phyloP scores from a whole-genome alignment of 2,113 vertebrate genomes.

The Chlorocebus sabaeus region DNA sequence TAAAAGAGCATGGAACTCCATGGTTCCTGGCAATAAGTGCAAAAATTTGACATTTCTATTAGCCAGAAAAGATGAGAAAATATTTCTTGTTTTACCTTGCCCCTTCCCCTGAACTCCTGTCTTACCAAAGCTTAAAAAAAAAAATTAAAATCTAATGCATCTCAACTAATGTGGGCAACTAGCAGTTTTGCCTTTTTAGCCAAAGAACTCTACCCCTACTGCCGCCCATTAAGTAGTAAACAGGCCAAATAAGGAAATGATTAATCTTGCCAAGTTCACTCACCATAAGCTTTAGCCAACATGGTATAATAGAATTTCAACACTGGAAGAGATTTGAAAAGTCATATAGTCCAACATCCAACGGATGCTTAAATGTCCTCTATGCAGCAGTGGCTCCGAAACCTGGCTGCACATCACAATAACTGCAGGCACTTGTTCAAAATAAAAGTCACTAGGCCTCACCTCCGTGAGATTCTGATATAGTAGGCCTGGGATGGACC shows the following conservation, averaged over 20 bases:
- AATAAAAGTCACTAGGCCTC: not conserved
- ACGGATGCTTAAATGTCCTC: not conserved
- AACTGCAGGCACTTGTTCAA: not conserved
- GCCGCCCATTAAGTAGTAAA: not conserved
- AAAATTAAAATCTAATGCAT: not conserved
- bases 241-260: slow-evolving; percentile 15
- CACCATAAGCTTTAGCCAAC: not conserved
- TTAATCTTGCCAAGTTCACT: slow-evolving; percentile 11
- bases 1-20: not conserved
- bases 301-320: not conserved
- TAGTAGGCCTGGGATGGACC: not conserved
- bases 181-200: not conserved
- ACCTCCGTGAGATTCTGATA: not conserved
- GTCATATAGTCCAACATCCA: not conserved
- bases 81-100: not conserved
- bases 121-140: not conserved
- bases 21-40: not conserved
- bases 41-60: not conserved
- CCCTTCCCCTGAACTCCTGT: not conserved
- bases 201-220: not conserved
- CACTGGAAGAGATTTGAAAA: not conserved
- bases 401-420: not conserved
- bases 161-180: not conserved
- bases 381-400: fast-evolving
- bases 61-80: not conserved